Conservation (phyloP, 1,140 invertebrate species). For the Diabrotica virgifera region DNA sequence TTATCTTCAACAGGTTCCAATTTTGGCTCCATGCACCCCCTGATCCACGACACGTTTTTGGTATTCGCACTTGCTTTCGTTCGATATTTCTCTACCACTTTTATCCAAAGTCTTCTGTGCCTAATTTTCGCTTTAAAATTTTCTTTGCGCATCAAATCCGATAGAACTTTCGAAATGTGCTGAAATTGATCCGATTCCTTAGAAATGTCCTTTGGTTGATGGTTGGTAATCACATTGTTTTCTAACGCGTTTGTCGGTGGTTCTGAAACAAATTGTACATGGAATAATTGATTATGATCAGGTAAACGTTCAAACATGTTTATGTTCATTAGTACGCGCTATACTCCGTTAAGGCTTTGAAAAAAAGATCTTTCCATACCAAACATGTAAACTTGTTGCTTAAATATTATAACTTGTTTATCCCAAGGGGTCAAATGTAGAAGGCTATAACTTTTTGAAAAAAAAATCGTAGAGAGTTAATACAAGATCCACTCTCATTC, state of each 20-base stretch:
- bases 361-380: no score
- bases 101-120: conserved; percentile 24
- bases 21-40: conserved; percentile 31
- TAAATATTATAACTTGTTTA: no score
- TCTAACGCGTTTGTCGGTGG: neutral
- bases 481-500: no score
- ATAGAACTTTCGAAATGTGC: conserved; percentile 29
- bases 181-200: neutral
- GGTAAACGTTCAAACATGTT: neutral
- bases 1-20: conserved; percentile 16
- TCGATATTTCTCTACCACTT: conserved; percentile 28
- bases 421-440: no score
- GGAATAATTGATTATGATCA: neutral
- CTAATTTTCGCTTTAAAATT: conserved; percentile 30
- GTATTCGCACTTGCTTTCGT: conserved; percentile 7
- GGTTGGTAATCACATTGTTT: neutral
- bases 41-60: conserved; percentile 24
- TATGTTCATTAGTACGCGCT: no score
- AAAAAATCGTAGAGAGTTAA: no score
- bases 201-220: neutral
- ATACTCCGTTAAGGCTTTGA: no score
- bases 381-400: no score
- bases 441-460: no score
- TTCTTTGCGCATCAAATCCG: conserved; percentile 35
- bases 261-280: neutral